Conservation (phyloP, 2,797 vertebrate genomes). For the Trichosurus vulpecula region DNA sequence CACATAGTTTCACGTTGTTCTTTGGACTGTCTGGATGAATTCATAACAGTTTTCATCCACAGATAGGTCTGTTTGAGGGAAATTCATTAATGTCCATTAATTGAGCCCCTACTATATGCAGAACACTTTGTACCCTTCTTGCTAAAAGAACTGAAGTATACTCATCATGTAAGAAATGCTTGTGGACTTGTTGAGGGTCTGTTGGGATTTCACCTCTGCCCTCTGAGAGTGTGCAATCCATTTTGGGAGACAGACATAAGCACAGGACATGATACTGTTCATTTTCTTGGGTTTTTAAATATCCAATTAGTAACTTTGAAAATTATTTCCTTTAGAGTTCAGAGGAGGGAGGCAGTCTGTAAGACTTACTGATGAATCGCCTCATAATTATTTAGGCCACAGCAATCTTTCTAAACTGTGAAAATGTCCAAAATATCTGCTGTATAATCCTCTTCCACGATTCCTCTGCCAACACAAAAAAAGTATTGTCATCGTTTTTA, state of each 20-base stretch:
- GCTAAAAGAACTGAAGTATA: background rate
- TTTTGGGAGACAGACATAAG: background rate
- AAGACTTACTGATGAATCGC: background rate
- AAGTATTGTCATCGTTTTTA: background rate
- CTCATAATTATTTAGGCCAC: background rate
- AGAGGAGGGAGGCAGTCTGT: background rate
- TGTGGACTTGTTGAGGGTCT: background rate
- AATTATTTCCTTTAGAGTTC: background rate
- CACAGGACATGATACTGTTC: background rate
- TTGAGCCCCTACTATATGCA: too few relatives aligned
- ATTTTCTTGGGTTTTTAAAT: background rate
- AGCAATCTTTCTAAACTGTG: background rate
- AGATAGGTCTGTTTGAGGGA: background rate
- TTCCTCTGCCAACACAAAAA: background rate
- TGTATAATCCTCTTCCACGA: background rate
- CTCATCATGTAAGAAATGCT: background rate
- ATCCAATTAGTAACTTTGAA: background rate
- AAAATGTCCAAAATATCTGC: constrained; percentile 3
- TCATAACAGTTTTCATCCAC: background rate
- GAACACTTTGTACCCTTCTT: background rate
- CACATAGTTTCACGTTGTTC: background rate
- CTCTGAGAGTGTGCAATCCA: background rate
- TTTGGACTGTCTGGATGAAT: background rate
- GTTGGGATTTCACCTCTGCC: background rate
- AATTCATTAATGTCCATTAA: background rate